Base-by-base conservation (phyloP, 2,888 invertebrate species). In the Drosophila austrosaltans region DNA sequence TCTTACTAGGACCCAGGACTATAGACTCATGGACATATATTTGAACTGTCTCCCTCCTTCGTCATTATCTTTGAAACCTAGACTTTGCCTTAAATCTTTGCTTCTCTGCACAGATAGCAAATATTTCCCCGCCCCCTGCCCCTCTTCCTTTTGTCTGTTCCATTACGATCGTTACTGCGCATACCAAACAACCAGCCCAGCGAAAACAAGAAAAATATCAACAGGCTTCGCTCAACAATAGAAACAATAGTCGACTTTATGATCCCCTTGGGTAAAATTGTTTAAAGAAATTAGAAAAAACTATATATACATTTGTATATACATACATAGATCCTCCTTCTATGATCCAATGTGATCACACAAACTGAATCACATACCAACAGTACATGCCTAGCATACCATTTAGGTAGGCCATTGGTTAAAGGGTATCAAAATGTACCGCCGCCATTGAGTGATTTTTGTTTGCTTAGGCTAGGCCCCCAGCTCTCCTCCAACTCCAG, bases 121-220 rank as follows among this genome's bases (percentile, higher is more conserved):
- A 64, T 8, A n/a, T 36, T 25, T 25, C 48, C 48, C 22, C 6
- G 4, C 30, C 1, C 12, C 10, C 12, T 12, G 16, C 39, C 32
- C 3, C 28, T 4, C 28, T 28, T 30, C 30, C 30, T 16, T 16
- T 16, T 58, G 36, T 6, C 20, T 28, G 58, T 54, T n/a, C 62
- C 56, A 56, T 30, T 56, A 32, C n/a, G 40, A 54, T 39, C 39
- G 12, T 40, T 12, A 48, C 22, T 4, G 22, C 48, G 48, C 67
- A 72, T 76, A 62, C 62, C 76, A 67, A 66, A 61, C 65, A 53
- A 57, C 59, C 63, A 58, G 60, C 36, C 36, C 53, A 56, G 56
- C 63, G 44, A 63, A 74, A 71, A 63, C 66, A 66, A 64, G 69
- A 73, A 82, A 75, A 74, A 76, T 76, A 78, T 81, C 78, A 80